These are phyloP conservation scores for Apteryx owenii DNA, from an alignment of 2,113 vertebrate genomes.

Conservation along the genomic window DNA sequence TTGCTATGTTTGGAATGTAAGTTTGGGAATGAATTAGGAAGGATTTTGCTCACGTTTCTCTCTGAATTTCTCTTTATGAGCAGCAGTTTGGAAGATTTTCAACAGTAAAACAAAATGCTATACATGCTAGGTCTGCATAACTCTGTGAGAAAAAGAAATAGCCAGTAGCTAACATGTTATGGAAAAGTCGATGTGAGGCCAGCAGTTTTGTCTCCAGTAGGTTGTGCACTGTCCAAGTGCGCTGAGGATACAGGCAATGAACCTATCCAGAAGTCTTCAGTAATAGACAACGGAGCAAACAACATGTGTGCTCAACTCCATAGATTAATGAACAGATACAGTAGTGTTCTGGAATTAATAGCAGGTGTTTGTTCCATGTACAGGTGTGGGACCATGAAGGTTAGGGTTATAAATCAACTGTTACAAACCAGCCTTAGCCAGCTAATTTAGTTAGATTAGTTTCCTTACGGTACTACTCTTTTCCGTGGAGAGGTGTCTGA, in stretches of 20 bases:
- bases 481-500: neutral
- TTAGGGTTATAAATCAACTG: neutral
- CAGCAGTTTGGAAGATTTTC: neutral
- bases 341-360: neutral
- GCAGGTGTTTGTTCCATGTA: neutral
- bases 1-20: neutral
- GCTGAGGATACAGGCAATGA: neutral
- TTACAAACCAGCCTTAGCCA: neutral
- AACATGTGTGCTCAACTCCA: neutral
- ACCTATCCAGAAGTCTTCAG: neutral
- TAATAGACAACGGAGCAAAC: neutral
- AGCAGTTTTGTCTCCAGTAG: neutral
- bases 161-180: neutral
- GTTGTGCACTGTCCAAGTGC: neutral
- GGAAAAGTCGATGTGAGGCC: rapidly evolving
- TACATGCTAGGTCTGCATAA: neutral
- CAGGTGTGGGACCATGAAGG: neutral
- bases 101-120: neutral
- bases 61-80: neutral
- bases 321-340: neutral
- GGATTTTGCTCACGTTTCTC: neutral
- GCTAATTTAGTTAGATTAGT: neutral
- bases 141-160: neutral
- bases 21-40: neutral
- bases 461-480: neutral